phyloP scores from a whole-genome alignment of 2,797 vertebrate genomes.

The Atherinosoma microstoma region DNA sequence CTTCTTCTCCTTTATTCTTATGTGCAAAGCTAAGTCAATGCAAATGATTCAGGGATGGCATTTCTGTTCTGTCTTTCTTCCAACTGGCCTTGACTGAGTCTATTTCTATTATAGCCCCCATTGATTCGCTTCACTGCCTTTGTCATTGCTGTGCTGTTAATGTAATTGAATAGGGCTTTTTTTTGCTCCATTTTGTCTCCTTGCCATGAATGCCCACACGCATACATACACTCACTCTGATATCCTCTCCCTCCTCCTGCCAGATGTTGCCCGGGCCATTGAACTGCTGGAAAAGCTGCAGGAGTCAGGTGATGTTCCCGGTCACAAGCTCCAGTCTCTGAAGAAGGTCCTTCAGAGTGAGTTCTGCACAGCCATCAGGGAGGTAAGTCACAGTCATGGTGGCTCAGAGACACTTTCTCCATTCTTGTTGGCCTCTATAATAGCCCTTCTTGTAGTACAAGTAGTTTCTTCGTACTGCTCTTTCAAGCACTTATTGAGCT shows the following conservation, averaged over 20 bases:
- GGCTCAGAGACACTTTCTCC: not conserved
- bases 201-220: conserved; percentile 11
- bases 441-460: not conserved
- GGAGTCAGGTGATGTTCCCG: conserved; percentile 96
- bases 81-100: conserved; percentile 54
- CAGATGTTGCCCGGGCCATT: conserved; percentile 97
- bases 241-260: conserved; percentile 35
- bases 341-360: conserved; percentile 99
- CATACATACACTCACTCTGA: not conserved
- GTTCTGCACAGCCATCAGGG: conserved; percentile 99
- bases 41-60: conserved; percentile 44
- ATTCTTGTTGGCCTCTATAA: conserved; percentile 17
- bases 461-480: not conserved
- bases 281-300: conserved; percentile 98
- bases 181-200: conserved; percentile 17
- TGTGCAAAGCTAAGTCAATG: conserved; percentile 33
- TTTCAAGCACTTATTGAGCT: conserved; percentile 17
- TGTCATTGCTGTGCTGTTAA: conserved; percentile 57
- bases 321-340: conserved; percentile 95
- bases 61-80: conserved; percentile 48
- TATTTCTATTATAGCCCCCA: conserved; percentile 71
- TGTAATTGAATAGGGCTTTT: conserved; percentile 60
- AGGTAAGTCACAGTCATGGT: conserved; percentile 85
- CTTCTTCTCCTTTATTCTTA: conserved; percentile 17
- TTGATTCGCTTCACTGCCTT: conserved; percentile 64